Percentiles rank a stretch among this genome's conserved stretches.
Evolutionary conservation across 2,113 vertebrate genomes (phyloP).

Genomic region (Penelope pileata): DNA sequence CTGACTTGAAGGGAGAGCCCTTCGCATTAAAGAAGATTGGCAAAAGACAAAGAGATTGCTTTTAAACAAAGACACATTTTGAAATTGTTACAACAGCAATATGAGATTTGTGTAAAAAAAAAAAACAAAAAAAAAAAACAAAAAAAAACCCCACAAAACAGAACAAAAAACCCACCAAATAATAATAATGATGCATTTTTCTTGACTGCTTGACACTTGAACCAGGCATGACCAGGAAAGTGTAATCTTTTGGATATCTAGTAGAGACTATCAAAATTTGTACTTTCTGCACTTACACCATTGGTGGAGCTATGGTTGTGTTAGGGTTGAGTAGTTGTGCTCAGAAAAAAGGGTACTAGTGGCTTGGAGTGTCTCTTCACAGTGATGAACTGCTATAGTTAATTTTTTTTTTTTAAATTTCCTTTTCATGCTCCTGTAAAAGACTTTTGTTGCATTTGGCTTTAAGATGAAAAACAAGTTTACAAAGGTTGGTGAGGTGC

Average conservation of each 20-base stretch:
- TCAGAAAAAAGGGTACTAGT: neutral
- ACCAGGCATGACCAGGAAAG: neutral
- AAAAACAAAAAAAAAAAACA: neutral
- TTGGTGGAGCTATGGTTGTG: neutral
- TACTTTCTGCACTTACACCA: neutral
- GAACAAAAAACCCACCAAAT: too few relatives aligned
- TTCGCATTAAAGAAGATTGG: neutral
- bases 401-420: neutral
- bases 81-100: neutral
- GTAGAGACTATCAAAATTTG: neutral
- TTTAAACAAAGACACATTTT: neutral
- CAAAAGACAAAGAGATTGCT: neutral
- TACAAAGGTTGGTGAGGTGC: slow-evolving; percentile 46
- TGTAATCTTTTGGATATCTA: fast-evolving
- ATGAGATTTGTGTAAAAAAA: neutral
- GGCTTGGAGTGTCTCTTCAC: slow-evolving; percentile 6
- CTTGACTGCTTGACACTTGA: neutral
- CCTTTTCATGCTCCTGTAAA: slow-evolving; percentile 32
- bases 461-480: slow-evolving; percentile 51
- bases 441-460: slow-evolving; percentile 46
- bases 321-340: neutral
- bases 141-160: too few relatives aligned
- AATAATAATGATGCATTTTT: neutral
- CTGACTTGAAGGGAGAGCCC: neutral
- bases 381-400: neutral